Base-by-base conservation (phyloP, 2,797 vertebrate species). In the Anas bahamensis region DNA sequence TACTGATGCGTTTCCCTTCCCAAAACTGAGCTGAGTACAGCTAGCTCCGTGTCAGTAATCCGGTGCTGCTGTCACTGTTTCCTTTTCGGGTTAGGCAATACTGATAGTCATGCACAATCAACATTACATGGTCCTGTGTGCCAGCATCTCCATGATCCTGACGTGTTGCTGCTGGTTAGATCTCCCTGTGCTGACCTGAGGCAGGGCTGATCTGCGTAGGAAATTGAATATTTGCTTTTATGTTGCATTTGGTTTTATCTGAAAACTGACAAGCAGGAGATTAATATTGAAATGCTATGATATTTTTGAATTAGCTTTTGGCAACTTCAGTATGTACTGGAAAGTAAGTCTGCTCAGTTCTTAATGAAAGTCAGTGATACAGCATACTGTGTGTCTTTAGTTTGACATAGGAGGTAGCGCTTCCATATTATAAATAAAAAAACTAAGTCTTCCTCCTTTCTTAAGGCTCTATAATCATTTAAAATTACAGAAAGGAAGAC, bases 81-180 rank as follows among this genome's bases (percentile, higher is more conserved):
- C 33, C 55, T 29, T 14, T 41, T 29, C 7, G 1, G 15, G 2
- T 8, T 28, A 19, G 26, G 33, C 59, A 31, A 48, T 31, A 9
- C 5, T 23, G 21, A 26, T 33, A 16, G 60, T 11, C 7, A 11
- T 23, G 59, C 31, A 19, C 44, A 24, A 39, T 37, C 5, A 33
- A 57, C 71, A 33, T 8, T 11, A 6, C 44, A 4, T 18, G 9
- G 66, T 50, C 39, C 24, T 13, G 31, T 70, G 26, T 6, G 7
- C 17, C 44, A n/a, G 33, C 3, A 3, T 12, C 56, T 18, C 9
- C 17, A 5, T 4, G 37, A 35, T 17, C 35, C 53, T 14, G 46
- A 13, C 4, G 0, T 7, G 24, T 10, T 1, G 7, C 3, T 19
- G 22, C 48, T 29, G 53, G 26, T 44, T 5, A 24, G n/a, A 5